Conservation (phyloP, 2,797 vertebrate genomes). For the Sebastes reedi region DNA sequence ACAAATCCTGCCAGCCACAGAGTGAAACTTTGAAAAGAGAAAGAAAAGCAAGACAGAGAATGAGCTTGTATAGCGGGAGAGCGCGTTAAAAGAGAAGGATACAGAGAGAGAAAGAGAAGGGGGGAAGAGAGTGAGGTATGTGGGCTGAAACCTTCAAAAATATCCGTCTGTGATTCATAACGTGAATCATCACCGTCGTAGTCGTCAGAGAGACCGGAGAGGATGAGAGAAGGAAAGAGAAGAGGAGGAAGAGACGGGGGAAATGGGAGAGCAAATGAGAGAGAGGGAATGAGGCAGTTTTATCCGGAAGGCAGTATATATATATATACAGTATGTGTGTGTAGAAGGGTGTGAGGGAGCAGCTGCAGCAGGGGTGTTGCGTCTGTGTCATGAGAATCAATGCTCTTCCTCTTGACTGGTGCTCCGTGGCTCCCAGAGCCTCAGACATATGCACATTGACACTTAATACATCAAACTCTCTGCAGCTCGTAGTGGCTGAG, state of each 20-base stretch:
- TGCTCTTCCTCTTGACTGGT: constrained; percentile 18
- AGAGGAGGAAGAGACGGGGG: constrained; percentile 11
- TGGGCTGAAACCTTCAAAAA: constrained; percentile 78
- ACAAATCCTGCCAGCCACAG: constrained; percentile 17
- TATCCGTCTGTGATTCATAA: constrained; percentile 73
- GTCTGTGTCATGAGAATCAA: constrained; percentile 27
- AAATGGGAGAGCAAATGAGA: constrained; percentile 28
- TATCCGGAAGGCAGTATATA: constrained; percentile 11
- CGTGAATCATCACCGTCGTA: constrained; percentile 72
- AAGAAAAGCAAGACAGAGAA: constrained; percentile 19
- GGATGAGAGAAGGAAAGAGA: constrained; percentile 31
- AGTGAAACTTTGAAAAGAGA: constrained; percentile 33
- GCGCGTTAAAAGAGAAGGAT: neutral
- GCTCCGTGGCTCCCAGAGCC: neutral
- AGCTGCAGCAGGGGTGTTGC: constrained; percentile 26
- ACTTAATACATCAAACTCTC: neutral
- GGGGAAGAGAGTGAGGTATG: constrained; percentile 32
- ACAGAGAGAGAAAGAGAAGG: neutral
- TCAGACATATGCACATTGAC: constrained; percentile 12
- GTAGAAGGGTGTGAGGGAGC: constrained; percentile 25
- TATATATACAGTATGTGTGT: neutral
- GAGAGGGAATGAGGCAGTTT: constrained; percentile 25
- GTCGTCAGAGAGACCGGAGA: constrained; percentile 46
- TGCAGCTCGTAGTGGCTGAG: neutral
- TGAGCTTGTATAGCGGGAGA: neutral